phyloP scores from a whole-genome alignment of 2,888 invertebrate species.

The Drosophila niveifrons region DNA sequence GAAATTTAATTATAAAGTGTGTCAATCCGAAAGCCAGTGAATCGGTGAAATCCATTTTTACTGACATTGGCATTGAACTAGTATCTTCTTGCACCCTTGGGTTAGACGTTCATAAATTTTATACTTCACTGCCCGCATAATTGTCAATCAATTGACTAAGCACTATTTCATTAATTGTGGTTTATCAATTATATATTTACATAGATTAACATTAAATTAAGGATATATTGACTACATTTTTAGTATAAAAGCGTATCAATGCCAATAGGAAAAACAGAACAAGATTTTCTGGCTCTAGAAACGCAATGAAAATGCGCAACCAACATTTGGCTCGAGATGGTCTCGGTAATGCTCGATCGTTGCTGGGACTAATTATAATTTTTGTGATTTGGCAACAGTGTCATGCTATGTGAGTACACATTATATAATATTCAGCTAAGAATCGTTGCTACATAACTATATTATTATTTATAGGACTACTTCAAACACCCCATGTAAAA shows the following conservation, averaged over 20 bases:
- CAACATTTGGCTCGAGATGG: conserved; percentile 29
- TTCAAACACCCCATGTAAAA: not conserved
- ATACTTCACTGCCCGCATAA: conserved; percentile 47
- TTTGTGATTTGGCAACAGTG: conserved; percentile 37
- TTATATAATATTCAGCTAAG: not conserved
- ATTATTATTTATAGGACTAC: not conserved
- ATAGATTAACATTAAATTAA: conserved; percentile 55
- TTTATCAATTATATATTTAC: conserved; percentile 54
- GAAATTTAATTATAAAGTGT: conserved; percentile 35
- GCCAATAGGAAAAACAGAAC: conserved; percentile 10
- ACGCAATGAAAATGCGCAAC: conserved; percentile 43
- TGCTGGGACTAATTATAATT: conserved; percentile 31
- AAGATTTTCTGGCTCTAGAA: conserved; percentile 23
- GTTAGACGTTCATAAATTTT: conserved; percentile 17
- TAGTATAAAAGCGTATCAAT: conserved; percentile 43
- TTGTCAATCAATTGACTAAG: conserved; percentile 37
- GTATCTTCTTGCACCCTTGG: conserved; percentile 14
- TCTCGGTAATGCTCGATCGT: conserved; percentile 28
- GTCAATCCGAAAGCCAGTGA: conserved; percentile 40
- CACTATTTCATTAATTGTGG: conserved; percentile 14
- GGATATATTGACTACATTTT: not conserved
- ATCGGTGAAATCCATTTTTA: conserved; percentile 7
- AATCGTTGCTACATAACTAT: not conserved
- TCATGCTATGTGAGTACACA: conserved; percentile 33
- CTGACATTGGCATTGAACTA: conserved; percentile 50